Evolutionary conservation across 2,113 vertebrate species (phyloP).

Genomic region (Trinectes maculatus): DNA sequence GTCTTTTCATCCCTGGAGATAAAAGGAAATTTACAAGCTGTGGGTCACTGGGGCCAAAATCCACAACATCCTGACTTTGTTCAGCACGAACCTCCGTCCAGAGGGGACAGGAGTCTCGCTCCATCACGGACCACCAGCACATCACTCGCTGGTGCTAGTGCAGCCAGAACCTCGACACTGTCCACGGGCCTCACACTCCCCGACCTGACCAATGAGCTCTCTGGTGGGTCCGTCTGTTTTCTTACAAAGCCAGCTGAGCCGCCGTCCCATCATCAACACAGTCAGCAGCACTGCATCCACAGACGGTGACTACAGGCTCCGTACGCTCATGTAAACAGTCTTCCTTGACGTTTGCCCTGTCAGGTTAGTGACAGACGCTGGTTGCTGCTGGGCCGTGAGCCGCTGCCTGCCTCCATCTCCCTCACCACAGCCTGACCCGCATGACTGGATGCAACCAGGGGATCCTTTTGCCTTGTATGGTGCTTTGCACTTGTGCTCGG

Average conservation of each 20-base stretch:
- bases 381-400: slow-evolving; percentile 5
- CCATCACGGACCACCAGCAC: slow-evolving; percentile 46
- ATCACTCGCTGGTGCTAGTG: slow-evolving; percentile 64
- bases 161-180: slow-evolving; percentile 49
- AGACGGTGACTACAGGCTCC: slow-evolving; percentile 74
- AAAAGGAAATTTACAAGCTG: slow-evolving; percentile 26
- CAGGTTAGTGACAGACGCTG: slow-evolving; percentile 53
- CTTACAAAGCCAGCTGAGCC: slow-evolving; percentile 35
- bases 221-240: slow-evolving; percentile 50
- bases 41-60: slow-evolving; percentile 54
- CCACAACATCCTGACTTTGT: slow-evolving; percentile 43
- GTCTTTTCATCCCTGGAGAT: slow-evolving; percentile 3
- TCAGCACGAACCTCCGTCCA: slow-evolving; percentile 9
- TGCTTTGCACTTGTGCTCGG: slow-evolving; percentile 1
- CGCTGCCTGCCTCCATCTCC: neutral
- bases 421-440: slow-evolving; percentile 12
- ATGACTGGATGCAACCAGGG: slow-evolving; percentile 2
- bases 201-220: slow-evolving; percentile 26
- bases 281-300: slow-evolving; percentile 48
- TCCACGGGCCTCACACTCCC: slow-evolving; percentile 8
- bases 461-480: slow-evolving; percentile 69
- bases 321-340: slow-evolving; percentile 28
- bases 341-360: slow-evolving; percentile 17
- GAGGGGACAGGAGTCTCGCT: slow-evolving; percentile 25
- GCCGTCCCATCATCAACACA: slow-evolving; percentile 54